Conservation (phyloP, 2,113 vertebrate genomes). For the Leptosomus discolor region DNA sequence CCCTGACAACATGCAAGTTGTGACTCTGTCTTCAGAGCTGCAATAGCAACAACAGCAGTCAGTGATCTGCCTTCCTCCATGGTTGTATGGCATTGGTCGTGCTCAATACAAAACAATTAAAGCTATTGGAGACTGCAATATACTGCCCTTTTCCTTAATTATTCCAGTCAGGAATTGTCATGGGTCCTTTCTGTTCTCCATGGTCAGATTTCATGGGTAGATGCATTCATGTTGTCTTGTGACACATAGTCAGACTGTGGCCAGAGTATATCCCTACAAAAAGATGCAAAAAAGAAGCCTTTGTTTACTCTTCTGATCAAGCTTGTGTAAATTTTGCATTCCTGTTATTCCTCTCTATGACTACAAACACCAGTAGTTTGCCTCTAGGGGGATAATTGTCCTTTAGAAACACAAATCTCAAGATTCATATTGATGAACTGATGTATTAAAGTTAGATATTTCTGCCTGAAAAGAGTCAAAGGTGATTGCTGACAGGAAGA, state of each 20-base stretch:
- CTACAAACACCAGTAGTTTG: not conserved
- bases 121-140: not conserved
- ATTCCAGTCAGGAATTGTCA: not conserved
- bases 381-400: not conserved
- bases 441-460: not conserved
- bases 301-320: not conserved
- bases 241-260: not conserved
- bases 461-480: not conserved
- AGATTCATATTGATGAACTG: not conserved
- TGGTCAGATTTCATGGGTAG: not conserved
- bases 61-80: not conserved
- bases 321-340: not conserved
- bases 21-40: not conserved
- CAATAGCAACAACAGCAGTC: not conserved
- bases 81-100: not conserved
- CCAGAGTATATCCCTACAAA: not conserved
- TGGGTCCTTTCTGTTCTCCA: not conserved
- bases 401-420: not conserved
- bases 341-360: not conserved
- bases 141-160: not conserved
- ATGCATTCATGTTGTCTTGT: not conserved
- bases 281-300: not conserved
- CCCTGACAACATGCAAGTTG: not conserved
- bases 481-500: not conserved
- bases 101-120: not conserved